Evolutionary conservation across 2,888 invertebrate genomes (phyloP), one percentile per base, ranked within the genome.

Genomic region (Eupithecia exiguata): DNA sequence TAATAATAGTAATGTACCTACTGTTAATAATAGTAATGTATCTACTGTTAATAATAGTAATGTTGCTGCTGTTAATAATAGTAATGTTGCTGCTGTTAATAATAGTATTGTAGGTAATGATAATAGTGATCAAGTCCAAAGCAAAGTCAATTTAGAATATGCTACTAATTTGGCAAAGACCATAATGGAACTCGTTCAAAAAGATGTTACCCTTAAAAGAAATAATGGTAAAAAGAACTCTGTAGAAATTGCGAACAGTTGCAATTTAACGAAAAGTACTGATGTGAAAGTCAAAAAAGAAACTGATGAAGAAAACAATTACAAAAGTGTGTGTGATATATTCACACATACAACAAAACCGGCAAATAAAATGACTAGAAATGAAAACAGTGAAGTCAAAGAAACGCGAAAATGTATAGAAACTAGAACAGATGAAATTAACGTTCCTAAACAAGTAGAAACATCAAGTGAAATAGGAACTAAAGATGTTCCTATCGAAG

Each of bases 171-270:
- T 71, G 36, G 71, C 74, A 12, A 66, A 71, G 65, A 36, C 62
- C 6, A 69, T 74, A 69, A 14, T 74, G 16, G 38, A 18, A 18
- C 71, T 71, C 25, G 65, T 74, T 43, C 69, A 66, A 66, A 61
- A 30, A 0, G 61, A 61, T 30, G 12, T 16, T 9, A 1, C 1
- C 25, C 61, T 16, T 68, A 49, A 16, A 35, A 49, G 18, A 18
- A 58, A n/a, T 43, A 6, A 35, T 46, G 16, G 49, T n/a, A 68
- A 36, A 16, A 61, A 61, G 6, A 61, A 61, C 14, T 30, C 6
- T 49, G 6, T 18, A 46, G 43, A 18, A 16, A 6, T 46, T 46
- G n/a, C 49, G 9, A 49, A 18, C 0, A 46, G 9, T 1, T 7
- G 9, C 49, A 7, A 49, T n/a, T n/a, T 9, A 49, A 49, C 18